These are phyloP conservation scores for Nymphicus hollandicus DNA, from an alignment of 2,113 vertebrate species.

Conservation along the genomic window DNA sequence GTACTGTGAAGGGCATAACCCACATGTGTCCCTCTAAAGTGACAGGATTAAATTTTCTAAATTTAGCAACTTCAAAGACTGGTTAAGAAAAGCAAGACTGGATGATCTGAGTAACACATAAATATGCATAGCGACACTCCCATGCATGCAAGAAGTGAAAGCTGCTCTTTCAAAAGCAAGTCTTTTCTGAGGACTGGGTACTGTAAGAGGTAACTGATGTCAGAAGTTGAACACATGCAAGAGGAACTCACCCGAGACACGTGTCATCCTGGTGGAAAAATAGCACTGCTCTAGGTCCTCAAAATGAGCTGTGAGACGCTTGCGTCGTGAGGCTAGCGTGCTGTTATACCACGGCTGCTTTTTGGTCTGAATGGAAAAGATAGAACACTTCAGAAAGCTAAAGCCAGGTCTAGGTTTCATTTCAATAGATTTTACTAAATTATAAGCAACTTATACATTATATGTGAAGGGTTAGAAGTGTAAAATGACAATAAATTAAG, in stretches of 20 bases:
- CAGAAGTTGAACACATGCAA: not conserved
- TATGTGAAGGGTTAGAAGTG: fast-evolving
- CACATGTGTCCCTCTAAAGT: not conserved
- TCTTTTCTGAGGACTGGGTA: not conserved
- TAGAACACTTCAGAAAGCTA: not conserved
- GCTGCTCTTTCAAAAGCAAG: not conserved
- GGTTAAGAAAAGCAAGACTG: not conserved
- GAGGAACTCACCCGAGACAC: constrained; percentile 84
- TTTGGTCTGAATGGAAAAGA: constrained; percentile 81
- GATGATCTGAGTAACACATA: not conserved
- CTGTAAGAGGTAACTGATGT: not conserved
- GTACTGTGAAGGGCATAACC: too few relatives aligned
- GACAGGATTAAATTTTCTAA: not conserved
- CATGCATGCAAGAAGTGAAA: not conserved
- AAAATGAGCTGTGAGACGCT: constrained; percentile 95
- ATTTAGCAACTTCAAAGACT: not conserved
- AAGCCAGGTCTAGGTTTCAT: not conserved
- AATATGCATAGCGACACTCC: fast-evolving
- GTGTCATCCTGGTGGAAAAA: constrained; percentile 97
- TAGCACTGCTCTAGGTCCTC: constrained; percentile 99
- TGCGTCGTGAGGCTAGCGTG: constrained; percentile 91
- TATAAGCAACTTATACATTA: not conserved
- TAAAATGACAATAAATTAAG: not conserved
- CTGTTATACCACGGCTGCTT: constrained; percentile 97
- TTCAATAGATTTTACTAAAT: not conserved